Conservation (phyloP, 2,888 invertebrate genomes). For the Eubasilissa splendida region DNA sequence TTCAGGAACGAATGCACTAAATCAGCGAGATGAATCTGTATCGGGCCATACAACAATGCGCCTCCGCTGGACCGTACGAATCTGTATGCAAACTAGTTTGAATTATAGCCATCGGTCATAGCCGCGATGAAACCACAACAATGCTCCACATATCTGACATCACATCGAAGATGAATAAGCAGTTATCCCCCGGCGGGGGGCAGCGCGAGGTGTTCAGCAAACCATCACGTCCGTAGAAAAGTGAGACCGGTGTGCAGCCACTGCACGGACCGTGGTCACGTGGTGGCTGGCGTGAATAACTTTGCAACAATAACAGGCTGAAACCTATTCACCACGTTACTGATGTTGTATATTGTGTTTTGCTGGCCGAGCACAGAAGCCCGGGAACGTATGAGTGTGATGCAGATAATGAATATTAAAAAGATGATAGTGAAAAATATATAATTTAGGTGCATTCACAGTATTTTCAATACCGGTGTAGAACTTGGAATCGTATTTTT, state of each 20-base stretch:
- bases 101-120: not conserved
- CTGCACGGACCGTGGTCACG: slow-evolving; percentile 9
- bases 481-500: no score
- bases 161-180: slow-evolving; percentile 14
- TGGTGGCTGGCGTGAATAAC: not conserved
- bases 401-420: no score
- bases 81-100: slow-evolving; percentile 7
- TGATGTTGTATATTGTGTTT: no score
- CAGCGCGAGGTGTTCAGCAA: not conserved
- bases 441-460: no score
- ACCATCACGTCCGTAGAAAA: slow-evolving; percentile 37
- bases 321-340: no score
- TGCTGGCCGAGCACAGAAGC: no score
- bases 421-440: no score
- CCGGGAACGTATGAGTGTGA: no score
- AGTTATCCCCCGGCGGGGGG: not conserved
- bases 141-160: slow-evolving; percentile 19
- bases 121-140: slow-evolving; percentile 20
- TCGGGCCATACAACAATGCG: not conserved
- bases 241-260: slow-evolving; percentile 29
- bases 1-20: no score
- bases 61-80: slow-evolving; percentile 10
- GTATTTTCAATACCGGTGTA: no score
- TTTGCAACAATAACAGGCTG: no score
- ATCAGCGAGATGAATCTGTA: no score